A percentile compares a stretch with the other conserved stretches of the same genome.
phyloP scores from a whole-genome alignment of 2,888 invertebrate species.

The Malthinus seriepunctatus region DNA sequence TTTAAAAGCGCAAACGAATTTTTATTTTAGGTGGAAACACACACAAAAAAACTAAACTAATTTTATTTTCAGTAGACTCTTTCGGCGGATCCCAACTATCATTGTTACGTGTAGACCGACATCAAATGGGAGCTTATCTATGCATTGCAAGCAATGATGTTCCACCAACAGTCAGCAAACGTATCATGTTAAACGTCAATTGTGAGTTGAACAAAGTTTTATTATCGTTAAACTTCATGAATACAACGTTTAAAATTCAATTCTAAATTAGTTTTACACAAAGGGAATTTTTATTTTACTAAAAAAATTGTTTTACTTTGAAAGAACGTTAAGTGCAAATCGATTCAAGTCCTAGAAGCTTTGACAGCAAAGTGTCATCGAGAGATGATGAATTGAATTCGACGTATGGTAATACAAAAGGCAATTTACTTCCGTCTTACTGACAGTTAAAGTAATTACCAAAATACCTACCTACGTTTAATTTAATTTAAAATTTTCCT shows the following conservation, averaged over 20 bases:
- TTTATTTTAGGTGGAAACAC: too few species aligned
- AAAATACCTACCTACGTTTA: neutral
- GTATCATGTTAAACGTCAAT: slow-evolving; percentile 71
- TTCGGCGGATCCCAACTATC: slow-evolving; percentile 59
- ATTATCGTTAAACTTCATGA: too few species aligned
- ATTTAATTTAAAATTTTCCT: too few species aligned
- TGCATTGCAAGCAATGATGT: slow-evolving; percentile 67
- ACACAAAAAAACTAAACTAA: too few species aligned
- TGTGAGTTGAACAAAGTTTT: slow-evolving; percentile 63
- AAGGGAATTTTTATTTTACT: neutral
- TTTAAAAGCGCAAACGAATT: too few species aligned
- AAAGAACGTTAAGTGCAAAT: neutral
- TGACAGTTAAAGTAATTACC: neutral
- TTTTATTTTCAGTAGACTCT: slow-evolving; percentile 12
- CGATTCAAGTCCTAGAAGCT: neutral
- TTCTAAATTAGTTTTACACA: neutral
- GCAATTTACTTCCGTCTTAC: neutral
- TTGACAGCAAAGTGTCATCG: neutral
- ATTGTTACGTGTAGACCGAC: slow-evolving; percentile 60
- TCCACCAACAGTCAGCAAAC: slow-evolving; percentile 66
- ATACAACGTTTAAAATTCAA: neutral
- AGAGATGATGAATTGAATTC: slow-evolving; percentile 3
- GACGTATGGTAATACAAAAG: slow-evolving; percentile 3
- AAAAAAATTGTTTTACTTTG: neutral
- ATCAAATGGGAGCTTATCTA: slow-evolving; percentile 65